These are phyloP conservation scores for Candoia aspera DNA, from an alignment of 2,113 vertebrate genomes.

Conservation along the genomic window DNA sequence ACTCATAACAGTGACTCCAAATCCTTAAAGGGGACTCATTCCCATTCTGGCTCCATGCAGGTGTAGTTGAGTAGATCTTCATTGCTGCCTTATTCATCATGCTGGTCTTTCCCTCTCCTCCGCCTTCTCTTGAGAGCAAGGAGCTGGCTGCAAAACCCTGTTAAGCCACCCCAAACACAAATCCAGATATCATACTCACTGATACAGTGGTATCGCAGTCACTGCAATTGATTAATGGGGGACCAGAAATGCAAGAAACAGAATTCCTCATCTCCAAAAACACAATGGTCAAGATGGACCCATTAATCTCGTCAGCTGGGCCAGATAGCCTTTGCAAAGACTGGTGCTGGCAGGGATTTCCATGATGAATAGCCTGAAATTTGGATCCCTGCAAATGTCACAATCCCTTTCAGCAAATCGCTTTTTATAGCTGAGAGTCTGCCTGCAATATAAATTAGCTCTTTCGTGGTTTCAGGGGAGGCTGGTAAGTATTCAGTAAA, in stretches of 20 bases:
- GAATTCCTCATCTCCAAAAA: not conserved
- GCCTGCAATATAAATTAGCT: not conserved
- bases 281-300: not conserved
- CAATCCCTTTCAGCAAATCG: not conserved
- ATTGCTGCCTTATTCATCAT: accelerated
- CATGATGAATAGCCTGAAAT: not conserved
- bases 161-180: not conserved
- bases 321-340: not conserved
- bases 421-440: not conserved
- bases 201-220: not conserved
- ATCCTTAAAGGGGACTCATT: not conserved
- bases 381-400: not conserved
- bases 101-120: not conserved
- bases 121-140: not conserved
- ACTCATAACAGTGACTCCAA: not conserved
- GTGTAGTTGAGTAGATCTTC: not conserved
- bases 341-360: not conserved
- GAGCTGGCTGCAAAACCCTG: not conserved
- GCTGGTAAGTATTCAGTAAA: not conserved
- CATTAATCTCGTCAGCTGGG: not conserved
- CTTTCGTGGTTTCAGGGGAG: not conserved
- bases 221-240: not conserved
- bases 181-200: not conserved
- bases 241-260: not conserved
- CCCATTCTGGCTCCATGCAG: not conserved